Conservation (phyloP, 2,888 invertebrate species). For the Epiperipatus broadwayi region DNA sequence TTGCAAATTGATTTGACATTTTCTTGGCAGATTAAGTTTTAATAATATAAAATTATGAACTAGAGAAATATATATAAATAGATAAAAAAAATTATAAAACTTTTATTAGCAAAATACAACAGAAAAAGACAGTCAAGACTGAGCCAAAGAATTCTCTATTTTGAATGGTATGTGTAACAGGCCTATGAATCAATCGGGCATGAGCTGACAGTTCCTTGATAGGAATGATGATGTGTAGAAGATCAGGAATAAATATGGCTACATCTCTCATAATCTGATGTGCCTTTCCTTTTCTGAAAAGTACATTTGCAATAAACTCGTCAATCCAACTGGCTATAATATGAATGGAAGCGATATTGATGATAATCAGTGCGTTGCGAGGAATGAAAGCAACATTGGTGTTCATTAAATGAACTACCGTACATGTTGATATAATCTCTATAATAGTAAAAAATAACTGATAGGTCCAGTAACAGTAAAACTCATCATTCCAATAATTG, state of each 20-base stretch:
- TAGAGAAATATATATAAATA: no score
- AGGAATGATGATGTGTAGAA: constrained; percentile 42
- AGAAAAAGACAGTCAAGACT: constrained; percentile 20
- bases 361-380: constrained; percentile 38
- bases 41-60: no score
- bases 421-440: constrained; percentile 40
- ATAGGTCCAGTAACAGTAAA: constrained; percentile 47
- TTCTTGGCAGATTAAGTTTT: no score
- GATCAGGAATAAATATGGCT: constrained; percentile 45
- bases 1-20: no score
- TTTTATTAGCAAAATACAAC: no score
- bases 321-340: constrained; percentile 43
- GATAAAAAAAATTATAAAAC: no score
- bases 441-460: constrained; percentile 43
- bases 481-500: constrained; percentile 51
- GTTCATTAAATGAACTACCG: constrained; percentile 39
- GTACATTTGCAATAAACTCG: constrained; percentile 43
- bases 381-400: constrained; percentile 35
- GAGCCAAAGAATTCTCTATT: constrained; percentile 27
- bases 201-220: constrained; percentile 24
- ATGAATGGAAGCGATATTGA: constrained; percentile 40
- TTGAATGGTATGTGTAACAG: constrained; percentile 23
- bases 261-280: constrained; percentile 44
- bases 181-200: constrained; percentile 22
- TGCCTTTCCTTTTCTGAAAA: constrained; percentile 41